phyloP scores from a whole-genome alignment of 2,797 vertebrate species.

The Anisognathus igniventris region DNA sequence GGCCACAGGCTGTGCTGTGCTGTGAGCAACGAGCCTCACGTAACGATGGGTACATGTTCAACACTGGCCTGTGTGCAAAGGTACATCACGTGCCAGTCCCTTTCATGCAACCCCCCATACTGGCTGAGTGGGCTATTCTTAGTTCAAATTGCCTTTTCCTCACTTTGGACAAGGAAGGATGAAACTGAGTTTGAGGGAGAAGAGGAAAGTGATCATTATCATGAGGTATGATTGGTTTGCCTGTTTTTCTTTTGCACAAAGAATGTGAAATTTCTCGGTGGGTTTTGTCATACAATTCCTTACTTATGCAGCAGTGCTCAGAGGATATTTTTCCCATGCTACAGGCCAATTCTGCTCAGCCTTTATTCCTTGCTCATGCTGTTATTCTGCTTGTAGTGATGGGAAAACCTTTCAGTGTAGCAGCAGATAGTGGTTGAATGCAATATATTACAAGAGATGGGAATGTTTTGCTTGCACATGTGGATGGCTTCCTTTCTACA shows the following conservation, averaged over 20 bases:
- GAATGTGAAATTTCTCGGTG: background rate
- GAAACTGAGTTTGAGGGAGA: background rate
- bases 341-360: background rate
- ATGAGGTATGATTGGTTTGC: background rate
- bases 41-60: fast-evolving
- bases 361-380: background rate
- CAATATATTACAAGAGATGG: background rate
- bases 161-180: background rate
- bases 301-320: background rate
- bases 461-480: background rate
- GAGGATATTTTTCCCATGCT: background rate
- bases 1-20: too few species aligned
- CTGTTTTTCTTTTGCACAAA: background rate
- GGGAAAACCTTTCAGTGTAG: background rate
- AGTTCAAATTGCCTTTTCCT: background rate
- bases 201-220: background rate
- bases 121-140: background rate
- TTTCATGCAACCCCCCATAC: background rate
- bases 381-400: background rate
- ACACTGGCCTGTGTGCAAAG: background rate
- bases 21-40: fast-evolving
- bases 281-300: background rate
- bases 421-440: background rate
- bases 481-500: background rate
- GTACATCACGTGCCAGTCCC: background rate